Conservation (phyloP, 2,113 vertebrate species). For the Tilapia sparmanii region DNA sequence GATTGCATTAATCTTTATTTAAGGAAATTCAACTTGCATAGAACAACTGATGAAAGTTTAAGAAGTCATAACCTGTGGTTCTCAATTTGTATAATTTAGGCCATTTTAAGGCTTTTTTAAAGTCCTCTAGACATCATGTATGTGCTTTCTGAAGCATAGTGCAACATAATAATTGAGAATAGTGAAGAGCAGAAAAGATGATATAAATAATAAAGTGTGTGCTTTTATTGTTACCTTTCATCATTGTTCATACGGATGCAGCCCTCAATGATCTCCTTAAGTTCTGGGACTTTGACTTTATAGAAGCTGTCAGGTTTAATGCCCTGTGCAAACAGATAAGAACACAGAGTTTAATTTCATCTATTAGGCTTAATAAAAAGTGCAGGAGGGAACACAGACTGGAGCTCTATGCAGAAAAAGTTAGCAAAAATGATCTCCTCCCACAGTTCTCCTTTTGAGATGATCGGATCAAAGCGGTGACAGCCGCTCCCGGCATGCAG, state of each 20-base stretch:
- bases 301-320: conserved; percentile 96
- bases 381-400: not conserved
- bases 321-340: conserved; percentile 71
- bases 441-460: not conserved
- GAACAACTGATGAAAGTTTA: not conserved
- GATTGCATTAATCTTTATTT: not conserved
- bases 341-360: not conserved
- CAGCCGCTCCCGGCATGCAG: not conserved
- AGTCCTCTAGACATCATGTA: not conserved
- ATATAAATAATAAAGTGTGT: not conserved
- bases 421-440: not conserved
- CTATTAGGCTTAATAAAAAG: not conserved
- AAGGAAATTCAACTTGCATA: not conserved
- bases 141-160: not conserved
- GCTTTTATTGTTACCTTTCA: conserved; percentile 76
- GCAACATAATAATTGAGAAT: rapidly evolving
- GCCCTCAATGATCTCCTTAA: conserved; percentile 98
- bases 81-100: not conserved
- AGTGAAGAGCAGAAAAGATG: not conserved
- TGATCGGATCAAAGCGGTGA: not conserved
- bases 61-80: not conserved
- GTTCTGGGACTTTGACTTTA: conserved; percentile 94
- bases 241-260: conserved; percentile 95
- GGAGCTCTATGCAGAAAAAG: not conserved
- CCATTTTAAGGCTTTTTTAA: not conserved